Evolutionary conservation across 2,797 vertebrate genomes (phyloP).

Genomic region (Diplodus sargus): DNA sequence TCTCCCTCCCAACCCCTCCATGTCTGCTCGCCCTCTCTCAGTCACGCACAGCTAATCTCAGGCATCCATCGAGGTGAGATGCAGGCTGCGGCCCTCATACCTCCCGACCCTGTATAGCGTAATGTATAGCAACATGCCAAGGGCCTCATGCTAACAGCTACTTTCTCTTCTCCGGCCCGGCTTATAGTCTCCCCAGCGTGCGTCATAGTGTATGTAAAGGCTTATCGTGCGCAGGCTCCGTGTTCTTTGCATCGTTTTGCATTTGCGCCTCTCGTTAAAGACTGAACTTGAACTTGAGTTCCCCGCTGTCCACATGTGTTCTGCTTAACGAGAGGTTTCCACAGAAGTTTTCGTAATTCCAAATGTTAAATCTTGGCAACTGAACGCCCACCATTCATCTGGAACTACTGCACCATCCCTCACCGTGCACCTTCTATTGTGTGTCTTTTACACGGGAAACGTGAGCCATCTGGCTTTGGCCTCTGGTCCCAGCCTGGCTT

Average conservation of each 20-base stretch:
- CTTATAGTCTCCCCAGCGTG: neutral
- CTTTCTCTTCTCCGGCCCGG: neutral
- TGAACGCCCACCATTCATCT: neutral
- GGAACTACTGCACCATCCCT: conserved; percentile 2
- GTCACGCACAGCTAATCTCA: conserved; percentile 76
- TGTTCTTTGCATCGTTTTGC: neutral
- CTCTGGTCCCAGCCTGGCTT: conserved; percentile 11
- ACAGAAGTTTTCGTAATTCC: neutral
- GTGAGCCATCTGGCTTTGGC: conserved; percentile 21
- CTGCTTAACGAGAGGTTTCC: neutral
- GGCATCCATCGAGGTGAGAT: conserved; percentile 62
- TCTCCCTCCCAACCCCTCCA: conserved; percentile 33
- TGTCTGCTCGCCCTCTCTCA: conserved; percentile 48
- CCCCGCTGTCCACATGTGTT: neutral
- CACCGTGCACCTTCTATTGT: neutral
- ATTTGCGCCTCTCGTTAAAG: neutral
- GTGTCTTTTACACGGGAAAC: conserved; percentile 17
- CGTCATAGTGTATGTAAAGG: neutral
- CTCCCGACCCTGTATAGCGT: conserved; percentile 2
- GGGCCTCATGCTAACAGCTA: conserved; percentile 21
- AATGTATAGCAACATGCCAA: conserved; percentile 34
- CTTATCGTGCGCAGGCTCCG: conserved; percentile 3
- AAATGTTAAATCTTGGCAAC: neutral
- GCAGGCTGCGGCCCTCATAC: conserved; percentile 35
- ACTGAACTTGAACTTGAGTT: no score